Percentiles rank a stretch among this genome's conserved stretches.
Evolutionary conservation across 2,797 vertebrate species (phyloP).

Genomic region (Takifugu rubripes): DNA sequence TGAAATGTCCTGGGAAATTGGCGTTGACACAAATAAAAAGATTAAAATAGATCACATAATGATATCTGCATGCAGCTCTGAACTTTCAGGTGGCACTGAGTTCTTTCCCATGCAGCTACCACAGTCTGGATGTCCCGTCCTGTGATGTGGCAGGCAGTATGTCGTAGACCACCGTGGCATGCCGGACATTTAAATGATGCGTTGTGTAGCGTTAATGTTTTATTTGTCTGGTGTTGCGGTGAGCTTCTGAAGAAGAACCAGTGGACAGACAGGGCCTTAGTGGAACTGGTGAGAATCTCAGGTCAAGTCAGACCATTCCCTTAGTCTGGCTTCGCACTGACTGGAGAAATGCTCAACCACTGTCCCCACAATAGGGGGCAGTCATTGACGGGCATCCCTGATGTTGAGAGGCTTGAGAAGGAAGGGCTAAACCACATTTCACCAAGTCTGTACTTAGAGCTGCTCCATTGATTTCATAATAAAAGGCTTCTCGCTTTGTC

Average conservation of each 20-base stretch:
- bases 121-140: slow-evolving; percentile 38
- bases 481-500: slow-evolving; percentile 61
- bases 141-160: slow-evolving; percentile 49
- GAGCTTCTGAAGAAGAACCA: slow-evolving; percentile 24
- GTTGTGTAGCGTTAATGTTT: slow-evolving; percentile 41
- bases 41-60: slow-evolving; percentile 35
- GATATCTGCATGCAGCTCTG: slow-evolving; percentile 39
- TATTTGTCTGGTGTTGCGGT: slow-evolving; percentile 38
- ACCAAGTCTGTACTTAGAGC: slow-evolving; percentile 72
- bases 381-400: slow-evolving; percentile 57
- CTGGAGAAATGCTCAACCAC: slow-evolving; percentile 51
- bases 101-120: slow-evolving; percentile 32
- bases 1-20: slow-evolving; percentile 27
- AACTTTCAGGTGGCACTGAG: slow-evolving; percentile 25
- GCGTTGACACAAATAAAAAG: slow-evolving; percentile 20
- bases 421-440: slow-evolving; percentile 58
- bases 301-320: slow-evolving; percentile 52
- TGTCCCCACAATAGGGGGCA: slow-evolving; percentile 66
- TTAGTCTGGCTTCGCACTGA: slow-evolving; percentile 23
- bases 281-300: slow-evolving; percentile 38
- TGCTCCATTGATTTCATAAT: slow-evolving; percentile 71
- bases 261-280: slow-evolving; percentile 12
- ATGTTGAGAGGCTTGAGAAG: slow-evolving; percentile 64
- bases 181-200: slow-evolving; percentile 30
- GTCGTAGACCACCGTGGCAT: slow-evolving; percentile 4